Conservation (phyloP, 2,113 vertebrate genomes). For the Ranitomeya variabilis region DNA sequence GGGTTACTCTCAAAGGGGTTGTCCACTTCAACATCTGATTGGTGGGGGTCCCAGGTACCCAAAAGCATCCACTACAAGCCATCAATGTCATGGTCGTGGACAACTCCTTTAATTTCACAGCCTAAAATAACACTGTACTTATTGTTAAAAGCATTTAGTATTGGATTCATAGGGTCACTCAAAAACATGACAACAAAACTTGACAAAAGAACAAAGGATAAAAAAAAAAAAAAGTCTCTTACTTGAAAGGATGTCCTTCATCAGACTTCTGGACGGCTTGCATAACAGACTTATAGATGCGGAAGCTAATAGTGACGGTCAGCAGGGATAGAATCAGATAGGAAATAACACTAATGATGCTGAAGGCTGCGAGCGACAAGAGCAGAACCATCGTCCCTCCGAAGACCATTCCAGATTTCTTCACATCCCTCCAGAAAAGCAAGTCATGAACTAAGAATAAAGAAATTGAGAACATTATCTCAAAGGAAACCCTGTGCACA, state of each 20-base stretch:
- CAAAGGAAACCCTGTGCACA: no score
- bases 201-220: not conserved
- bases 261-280: slow-evolving; percentile 90
- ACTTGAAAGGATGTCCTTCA: slow-evolving; percentile 93
- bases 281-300: slow-evolving; percentile 88
- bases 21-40: no score
- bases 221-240: slow-evolving; percentile 60
- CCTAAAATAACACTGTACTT: no score
- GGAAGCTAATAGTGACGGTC: slow-evolving; percentile 90
- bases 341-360: slow-evolving; percentile 87
- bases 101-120: no score
- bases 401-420: slow-evolving; percentile 85
- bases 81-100: no score
- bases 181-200: not conserved
- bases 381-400: slow-evolving; percentile 83
- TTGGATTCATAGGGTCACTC: not conserved
- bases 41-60: no score
- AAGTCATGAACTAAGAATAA: slow-evolving; percentile 79
- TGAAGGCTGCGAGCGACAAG: slow-evolving; percentile 91
- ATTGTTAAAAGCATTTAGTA: no score
- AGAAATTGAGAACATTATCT: not conserved
- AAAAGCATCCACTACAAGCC: no score
- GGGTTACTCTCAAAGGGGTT: no score
- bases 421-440: slow-evolving; percentile 88
- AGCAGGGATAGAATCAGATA: slow-evolving; percentile 91